Conservation (phyloP, 2,113 vertebrate genomes). For the Plotosus lineatus region DNA sequence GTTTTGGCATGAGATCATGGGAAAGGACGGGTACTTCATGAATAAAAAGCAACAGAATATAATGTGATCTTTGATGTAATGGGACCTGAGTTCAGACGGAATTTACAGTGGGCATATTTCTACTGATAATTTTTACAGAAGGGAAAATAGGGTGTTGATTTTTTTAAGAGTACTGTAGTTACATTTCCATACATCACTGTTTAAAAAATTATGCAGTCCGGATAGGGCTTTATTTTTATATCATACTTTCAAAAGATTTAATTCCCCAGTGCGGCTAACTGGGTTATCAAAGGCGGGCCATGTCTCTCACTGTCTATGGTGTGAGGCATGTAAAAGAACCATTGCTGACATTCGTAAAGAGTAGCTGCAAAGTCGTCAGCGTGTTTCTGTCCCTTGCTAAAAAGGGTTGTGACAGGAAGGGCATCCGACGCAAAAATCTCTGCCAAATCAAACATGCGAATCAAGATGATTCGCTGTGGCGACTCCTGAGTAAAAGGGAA, state of each 20-base stretch:
- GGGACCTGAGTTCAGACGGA: not conserved
- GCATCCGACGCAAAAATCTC: no score
- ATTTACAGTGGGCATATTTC: not conserved
- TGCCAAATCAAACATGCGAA: no score
- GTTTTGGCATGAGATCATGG: not conserved
- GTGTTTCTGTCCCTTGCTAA: no score
- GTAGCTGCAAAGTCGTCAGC: no score
- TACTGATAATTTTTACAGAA: not conserved
- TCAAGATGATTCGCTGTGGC: no score
- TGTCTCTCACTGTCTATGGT: no score
- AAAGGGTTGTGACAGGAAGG: no score
- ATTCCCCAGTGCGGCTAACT: not conserved
- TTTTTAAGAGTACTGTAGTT: not conserved
- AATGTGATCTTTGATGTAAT: not conserved
- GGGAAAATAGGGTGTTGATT: no score
- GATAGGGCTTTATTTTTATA: not conserved
- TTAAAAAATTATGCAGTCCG: not conserved
- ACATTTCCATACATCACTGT: not conserved
- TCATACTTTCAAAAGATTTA: not conserved
- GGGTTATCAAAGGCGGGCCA: no score
- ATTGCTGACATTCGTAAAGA: no score
- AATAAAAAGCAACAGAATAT: not conserved
- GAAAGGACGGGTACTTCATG: not conserved
- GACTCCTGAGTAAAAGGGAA: no score
- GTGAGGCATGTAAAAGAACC: no score